Evolutionary conservation across 2,888 invertebrate species (phyloP), one percentile per base, ranked within the genome.

Genomic region (Adineta ricciae): DNA sequence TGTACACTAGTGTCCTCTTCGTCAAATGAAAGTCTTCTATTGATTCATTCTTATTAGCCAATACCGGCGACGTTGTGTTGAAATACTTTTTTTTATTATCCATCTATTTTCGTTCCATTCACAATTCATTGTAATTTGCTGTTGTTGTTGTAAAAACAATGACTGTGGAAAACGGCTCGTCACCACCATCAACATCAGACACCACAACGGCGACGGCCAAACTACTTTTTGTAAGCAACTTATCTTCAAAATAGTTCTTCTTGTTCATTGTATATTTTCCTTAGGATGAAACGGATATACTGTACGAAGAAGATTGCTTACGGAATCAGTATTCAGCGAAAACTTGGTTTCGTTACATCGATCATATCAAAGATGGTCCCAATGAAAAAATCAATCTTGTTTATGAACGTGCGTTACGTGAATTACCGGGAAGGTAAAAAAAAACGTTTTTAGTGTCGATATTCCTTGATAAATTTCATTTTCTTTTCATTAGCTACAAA

Each of bases 271-370:
- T 46, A 16, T 19, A 64, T 19, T n/a, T 78, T 41, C 32, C 84
- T 16, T 86, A 84, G 32, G 73, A 73, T 36, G 96, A 97, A 90
- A 96, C 97, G 89, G 99, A 99, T 91, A 92, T 99, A 73, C 96
- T 97, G 0, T 99, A 96, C 90, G 99, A 99, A 91, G 99, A 99
- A 91, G 99, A 99, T 91, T 97, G 99, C 88, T 92, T 99, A 64
- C 92, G 98, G 87, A 99, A 99, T 91, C 96, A 97, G 0, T 97
- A 94, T 91, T 97, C 97, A 1, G 95, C 99, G 0, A 97, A 97
- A 90, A 96, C 97, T 90, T 99, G 99, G 99, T 92, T 97, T 85
- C 93, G 99, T 32, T 99, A 98, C 89, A 95, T 99, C 86, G 97
- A 98, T 86, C 96, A 97, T 90, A 83, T 83, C 19, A 96, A 97